Evolutionary conservation across 1,140 invertebrate species (phyloP).

Genomic region (Antheraea mylitta): DNA sequence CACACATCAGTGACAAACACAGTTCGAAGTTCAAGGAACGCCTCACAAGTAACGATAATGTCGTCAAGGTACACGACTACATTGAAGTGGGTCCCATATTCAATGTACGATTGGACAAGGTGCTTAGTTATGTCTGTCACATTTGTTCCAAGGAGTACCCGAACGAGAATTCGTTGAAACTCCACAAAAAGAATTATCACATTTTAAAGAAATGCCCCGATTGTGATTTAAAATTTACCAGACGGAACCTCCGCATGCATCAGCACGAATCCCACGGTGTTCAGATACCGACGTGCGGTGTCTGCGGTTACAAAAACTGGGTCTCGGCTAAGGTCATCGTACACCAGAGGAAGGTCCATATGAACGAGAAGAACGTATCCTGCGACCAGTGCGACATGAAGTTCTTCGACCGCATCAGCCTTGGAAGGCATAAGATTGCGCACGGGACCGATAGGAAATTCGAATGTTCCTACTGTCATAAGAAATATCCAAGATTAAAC

Average conservation of each 20-base stretch:
- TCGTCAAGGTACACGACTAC: neutral
- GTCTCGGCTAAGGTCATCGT: neutral
- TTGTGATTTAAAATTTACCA: conserved; percentile 7
- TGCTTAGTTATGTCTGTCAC: neutral
- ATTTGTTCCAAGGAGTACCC: neutral
- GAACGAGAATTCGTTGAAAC: neutral
- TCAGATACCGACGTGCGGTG: conserved; percentile 41
- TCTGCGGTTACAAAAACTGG: conserved; percentile 55
- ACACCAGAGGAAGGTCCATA: conserved; percentile 44
- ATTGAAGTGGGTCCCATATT: neutral
- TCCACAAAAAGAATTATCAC: neutral
- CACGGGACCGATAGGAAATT: conserved; percentile 10
- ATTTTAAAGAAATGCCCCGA: conserved; percentile 7
- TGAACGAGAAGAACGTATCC: conserved; percentile 49
- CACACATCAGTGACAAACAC: neutral
- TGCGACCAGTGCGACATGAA: conserved; percentile 59
- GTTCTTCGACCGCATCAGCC: conserved; percentile 30
- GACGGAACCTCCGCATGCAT: conserved; percentile 12
- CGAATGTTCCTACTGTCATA: conserved; percentile 9
- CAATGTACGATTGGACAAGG: neutral
- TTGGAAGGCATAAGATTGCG: conserved; percentile 3
- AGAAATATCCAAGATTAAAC: conserved; percentile 23
- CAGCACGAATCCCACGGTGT: neutral
- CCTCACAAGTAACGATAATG: neutral
- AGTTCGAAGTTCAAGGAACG: neutral